These are phyloP conservation scores for Chrysolina haemoptera DNA, from an alignment of 2,888 invertebrate genomes.

Conservation along the genomic window DNA sequence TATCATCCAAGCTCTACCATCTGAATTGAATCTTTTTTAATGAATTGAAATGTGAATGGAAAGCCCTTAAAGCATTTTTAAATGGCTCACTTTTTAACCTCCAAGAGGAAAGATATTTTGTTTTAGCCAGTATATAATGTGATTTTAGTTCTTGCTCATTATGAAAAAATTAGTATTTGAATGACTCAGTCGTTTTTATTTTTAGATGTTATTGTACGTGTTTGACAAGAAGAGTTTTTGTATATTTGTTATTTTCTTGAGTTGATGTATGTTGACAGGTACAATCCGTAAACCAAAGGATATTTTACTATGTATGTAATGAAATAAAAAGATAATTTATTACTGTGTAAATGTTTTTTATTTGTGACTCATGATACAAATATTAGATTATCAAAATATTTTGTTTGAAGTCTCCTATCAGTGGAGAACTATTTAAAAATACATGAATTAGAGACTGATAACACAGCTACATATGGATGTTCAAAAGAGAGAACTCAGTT, in stretches of 20 bases:
- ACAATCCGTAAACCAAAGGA: constrained; percentile 27
- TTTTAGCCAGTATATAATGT: constrained; percentile 9
- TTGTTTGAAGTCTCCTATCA: not conserved
- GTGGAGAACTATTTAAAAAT: not conserved
- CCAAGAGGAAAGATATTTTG: not conserved
- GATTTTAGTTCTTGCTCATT: constrained; percentile 15
- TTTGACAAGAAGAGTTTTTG: constrained; percentile 6
- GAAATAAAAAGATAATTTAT: constrained; percentile 49
- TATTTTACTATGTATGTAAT: constrained; percentile 29
- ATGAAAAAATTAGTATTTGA: not conserved
- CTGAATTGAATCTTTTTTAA: no score
- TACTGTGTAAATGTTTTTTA: constrained; percentile 24
- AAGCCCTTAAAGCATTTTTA: not conserved
- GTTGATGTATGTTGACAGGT: constrained; percentile 21
- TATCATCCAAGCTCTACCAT: no score
- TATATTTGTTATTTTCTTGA: constrained; percentile 16
- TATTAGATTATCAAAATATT: no score
- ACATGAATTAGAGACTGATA: no score
- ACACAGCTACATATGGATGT: no score
- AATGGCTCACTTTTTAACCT: not conserved
- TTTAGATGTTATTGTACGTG: constrained; percentile 23
- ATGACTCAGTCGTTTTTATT: constrained; percentile 21
- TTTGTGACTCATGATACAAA: not conserved
- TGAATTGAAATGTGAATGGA: not conserved
- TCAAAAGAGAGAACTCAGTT: no score